phyloP scores from a whole-genome alignment of 2,797 vertebrate species.

The Pangasius krempfi region DNA sequence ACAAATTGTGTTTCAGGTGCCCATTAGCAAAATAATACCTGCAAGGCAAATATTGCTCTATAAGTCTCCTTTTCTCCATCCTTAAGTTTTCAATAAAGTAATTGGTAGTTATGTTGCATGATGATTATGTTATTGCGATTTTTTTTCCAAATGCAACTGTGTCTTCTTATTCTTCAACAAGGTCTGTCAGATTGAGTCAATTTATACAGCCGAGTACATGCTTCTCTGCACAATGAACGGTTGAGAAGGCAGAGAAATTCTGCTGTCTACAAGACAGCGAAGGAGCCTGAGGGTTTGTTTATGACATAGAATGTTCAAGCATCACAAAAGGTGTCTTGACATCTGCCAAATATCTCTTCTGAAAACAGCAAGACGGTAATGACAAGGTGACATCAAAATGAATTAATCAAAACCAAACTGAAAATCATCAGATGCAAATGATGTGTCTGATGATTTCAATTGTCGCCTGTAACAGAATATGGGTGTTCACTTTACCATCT shows the following conservation, averaged over 20 bases:
- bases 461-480: neutral
- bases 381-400: constrained; percentile 1
- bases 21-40: neutral
- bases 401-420: neutral
- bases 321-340: neutral
- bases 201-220: neutral
- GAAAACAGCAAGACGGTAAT: neutral
- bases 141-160: neutral
- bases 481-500: neutral
- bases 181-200: constrained; percentile 20
- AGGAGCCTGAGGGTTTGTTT: constrained; percentile 23
- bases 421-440: neutral
- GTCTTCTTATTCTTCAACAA: constrained; percentile 12
- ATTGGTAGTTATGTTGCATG: neutral
- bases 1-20: constrained; percentile 13
- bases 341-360: neutral
- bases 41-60: neutral
- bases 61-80: neutral
- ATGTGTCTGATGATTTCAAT: neutral
- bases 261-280: constrained; percentile 33
- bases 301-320: constrained; percentile 21
- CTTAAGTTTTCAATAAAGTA: neutral
- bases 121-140: neutral
- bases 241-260: constrained; percentile 24
- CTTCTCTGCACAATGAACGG: constrained; percentile 4